Percentiles rank a stretch among this genome's conserved stretches.
Evolutionary conservation across 2,113 vertebrate genomes (phyloP).

Genomic region (Athene cunicularia): DNA sequence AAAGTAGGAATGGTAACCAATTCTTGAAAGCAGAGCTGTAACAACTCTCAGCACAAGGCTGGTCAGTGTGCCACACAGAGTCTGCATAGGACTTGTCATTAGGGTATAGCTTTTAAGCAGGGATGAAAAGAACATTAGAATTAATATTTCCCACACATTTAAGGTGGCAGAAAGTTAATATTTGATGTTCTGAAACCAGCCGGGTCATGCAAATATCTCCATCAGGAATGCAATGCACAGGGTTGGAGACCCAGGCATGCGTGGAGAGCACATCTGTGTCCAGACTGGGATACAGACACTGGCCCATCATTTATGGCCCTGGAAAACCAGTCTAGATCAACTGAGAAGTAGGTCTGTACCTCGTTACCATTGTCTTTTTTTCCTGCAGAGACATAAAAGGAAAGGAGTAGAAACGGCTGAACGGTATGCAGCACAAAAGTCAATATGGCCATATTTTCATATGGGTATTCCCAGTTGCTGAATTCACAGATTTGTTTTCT

Average conservation of each 20-base stretch:
- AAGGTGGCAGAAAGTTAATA: not conserved
- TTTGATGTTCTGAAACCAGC: not conserved
- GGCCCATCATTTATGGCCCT: not conserved
- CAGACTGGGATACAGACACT: not conserved
- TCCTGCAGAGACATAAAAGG: not conserved
- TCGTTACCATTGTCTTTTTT: not conserved
- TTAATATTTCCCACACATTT: not conserved
- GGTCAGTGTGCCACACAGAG: not conserved
- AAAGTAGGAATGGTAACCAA: not conserved
- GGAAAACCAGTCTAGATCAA: not conserved
- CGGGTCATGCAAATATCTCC: not conserved
- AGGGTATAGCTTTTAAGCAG: not conserved
- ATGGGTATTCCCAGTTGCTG: not conserved
- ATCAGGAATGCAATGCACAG: not conserved
- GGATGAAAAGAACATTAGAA: not conserved
- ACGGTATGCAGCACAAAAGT: not conserved
- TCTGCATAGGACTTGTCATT: not conserved
- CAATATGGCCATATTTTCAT: not conserved
- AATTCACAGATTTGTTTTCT: not conserved
- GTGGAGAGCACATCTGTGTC: not conserved
- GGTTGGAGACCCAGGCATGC: not conserved
- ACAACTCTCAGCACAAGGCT: no score
- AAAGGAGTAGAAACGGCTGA: not conserved
- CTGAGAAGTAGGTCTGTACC: not conserved
- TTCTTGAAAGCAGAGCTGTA: not conserved